Evolutionary conservation across 2,888 invertebrate genomes (phyloP), one percentile per base, ranked within the genome.

Genomic region (Tromatobia lineatoria): DNA sequence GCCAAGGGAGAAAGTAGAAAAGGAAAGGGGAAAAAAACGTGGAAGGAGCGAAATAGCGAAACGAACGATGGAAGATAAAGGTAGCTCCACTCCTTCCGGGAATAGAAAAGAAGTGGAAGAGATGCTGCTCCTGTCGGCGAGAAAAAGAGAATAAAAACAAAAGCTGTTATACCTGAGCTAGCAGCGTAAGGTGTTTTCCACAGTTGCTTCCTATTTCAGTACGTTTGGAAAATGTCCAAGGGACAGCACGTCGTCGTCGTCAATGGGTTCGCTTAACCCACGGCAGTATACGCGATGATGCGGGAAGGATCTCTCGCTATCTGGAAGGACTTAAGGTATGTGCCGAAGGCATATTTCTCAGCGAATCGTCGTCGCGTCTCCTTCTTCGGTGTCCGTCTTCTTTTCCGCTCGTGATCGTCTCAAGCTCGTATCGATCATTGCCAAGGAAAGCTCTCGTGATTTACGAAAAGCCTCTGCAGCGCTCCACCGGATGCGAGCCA

Each of bases 141-240:
- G 29, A 83, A 74, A 70, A 42, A 64, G 29, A 54, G 4, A 61
- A 61, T 15, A 61, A 74, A 74, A 61, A 61, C 42, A 73, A n/a
- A 67, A 74, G 61, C n/a, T 61, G 20, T 69, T 69, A 66, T 71
- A 85, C 79, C 75, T 50, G 85, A 75, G 66, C 61, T 15, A 74
- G 11, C 71, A 64, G 83, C 80, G 85, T 85, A 88, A 88, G 87
- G 88, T 87, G 88, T 89, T 88, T 87, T 88, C 85, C 82, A 80
- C 84, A 84, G 85, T 34, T 50, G 61, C 86, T 82, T 80, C 87
- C 88, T 89, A 91, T 91, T 90, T 90, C 88, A 86, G 88, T 88
- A 85, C 85, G 87, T 83, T 92, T 92, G 93, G 92, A 93, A 88
- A 85, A 85, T 75, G 88, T 92, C 92, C 92, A 92, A 92, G 87